Percentiles rank a stretch among this genome's conserved stretches.
phyloP scores from a whole-genome alignment of 2,113 vertebrate genomes.

The Tautogolabrus adspersus region DNA sequence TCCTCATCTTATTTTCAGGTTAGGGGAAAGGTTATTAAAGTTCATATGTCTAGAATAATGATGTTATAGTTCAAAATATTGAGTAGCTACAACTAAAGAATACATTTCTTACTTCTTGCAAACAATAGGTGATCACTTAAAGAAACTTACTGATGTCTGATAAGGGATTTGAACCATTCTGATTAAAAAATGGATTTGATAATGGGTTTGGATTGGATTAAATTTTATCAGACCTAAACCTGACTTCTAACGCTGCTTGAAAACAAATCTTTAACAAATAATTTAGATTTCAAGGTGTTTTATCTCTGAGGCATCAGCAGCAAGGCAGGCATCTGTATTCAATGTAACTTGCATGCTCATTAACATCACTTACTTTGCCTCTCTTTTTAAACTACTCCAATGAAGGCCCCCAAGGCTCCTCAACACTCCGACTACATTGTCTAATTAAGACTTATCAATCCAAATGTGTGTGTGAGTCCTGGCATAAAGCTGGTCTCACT shows the following conservation, averaged over 20 bases:
- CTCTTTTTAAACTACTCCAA: constrained; percentile 16
- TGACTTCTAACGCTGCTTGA: too few species aligned
- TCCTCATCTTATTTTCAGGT: not conserved
- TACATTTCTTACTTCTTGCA: not conserved
- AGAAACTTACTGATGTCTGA: not conserved
- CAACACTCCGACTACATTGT: constrained; percentile 41
- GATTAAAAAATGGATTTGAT: not conserved
- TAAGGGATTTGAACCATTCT: too few species aligned
- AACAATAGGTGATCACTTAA: not conserved
- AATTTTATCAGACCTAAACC: not conserved
- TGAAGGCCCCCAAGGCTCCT: constrained; percentile 20
- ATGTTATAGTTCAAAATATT: too few species aligned
- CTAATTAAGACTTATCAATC: constrained; percentile 26
- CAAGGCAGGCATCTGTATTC: too few species aligned
- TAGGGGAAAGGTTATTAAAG: too few species aligned
- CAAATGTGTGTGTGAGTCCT: constrained; percentile 26
- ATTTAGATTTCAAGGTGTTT: too few species aligned
- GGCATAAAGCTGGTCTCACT: constrained; percentile 56
- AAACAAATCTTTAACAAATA: too few species aligned
- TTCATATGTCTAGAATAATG: not conserved
- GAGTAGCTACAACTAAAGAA: too few species aligned
- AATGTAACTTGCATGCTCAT: too few species aligned
- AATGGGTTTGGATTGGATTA: too few species aligned
- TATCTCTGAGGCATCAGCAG: too few species aligned
- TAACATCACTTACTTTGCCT: constrained; percentile 46